Base-by-base conservation (phyloP, 2,113 vertebrate species). In the Neotoma lepida region DNA sequence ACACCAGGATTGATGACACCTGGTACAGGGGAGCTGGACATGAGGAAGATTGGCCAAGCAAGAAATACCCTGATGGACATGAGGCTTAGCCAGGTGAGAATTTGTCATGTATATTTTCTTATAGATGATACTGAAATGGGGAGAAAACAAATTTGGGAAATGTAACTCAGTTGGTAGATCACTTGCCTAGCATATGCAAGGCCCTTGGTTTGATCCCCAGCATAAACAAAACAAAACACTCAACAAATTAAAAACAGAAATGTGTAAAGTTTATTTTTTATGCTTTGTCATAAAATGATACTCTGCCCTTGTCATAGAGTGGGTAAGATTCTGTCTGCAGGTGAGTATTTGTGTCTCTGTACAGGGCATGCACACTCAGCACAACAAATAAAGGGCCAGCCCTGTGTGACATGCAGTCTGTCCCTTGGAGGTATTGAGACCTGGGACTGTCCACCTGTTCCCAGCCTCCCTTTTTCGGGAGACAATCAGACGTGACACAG, bases 21-120 rank as follows among this genome's bases (percentile, higher is more conserved):
- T 39, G 99, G 99, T 5, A 99, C 99, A 18, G 99, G 99, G 17
- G 99, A 99, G 86, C 96, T 99, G 97, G 99, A 99, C 97, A 99
- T 99, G 99, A 99, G 99, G 97, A 99, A 99, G 98, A 99, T 99
- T 54, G 99, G 99, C 49, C 99, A 99, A 97, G 99, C 99, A 81
- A 99, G 99, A 89, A 99, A 99, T 97, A 99, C 99, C 0, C 98
- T 99, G 94, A 99, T 99, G 99, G 99, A 99, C 95, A 99, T 99
- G 99, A 99, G 99, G 97, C 98, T 99, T 49, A 99, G 99, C 97
- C 99, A 99, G 99, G 99, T 99, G 96, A 68, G 71, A 39, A n/a
- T 46, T 30, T 2, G 10, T 66, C 61, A 7, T 1, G 46, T 0
- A 2, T 5, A 1, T 84, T 76, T 77, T 81, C 8, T 33, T 84